Base-by-base conservation (phyloP, 2,113 vertebrate genomes). In the Elephantulus edwardii region DNA sequence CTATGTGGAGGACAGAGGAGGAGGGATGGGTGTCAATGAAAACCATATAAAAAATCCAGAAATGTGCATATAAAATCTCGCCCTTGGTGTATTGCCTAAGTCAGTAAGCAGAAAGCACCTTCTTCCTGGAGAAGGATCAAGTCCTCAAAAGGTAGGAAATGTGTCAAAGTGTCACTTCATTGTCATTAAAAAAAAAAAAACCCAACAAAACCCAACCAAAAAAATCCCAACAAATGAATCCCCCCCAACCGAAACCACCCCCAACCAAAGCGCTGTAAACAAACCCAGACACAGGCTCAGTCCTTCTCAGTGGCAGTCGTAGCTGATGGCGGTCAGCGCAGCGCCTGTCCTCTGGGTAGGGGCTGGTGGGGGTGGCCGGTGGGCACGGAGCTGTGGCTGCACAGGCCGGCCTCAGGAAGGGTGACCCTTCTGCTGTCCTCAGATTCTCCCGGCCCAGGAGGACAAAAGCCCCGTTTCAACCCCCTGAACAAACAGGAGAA, bases 1-100 rank as follows among this genome's bases (percentile, higher is more conserved):
- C 83, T 90, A 46, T 1, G 13, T n/a, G 20, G 50, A 33, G 14
- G 66, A 38, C 35, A 68, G 66, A 66, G 81, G 64, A 83, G 79
- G 86, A 90, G 46, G 83, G 74, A 86, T 79, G 87, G 52, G 93
- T 86, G 66, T 95, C 79, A 96, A 72, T 96, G 96, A 95, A 95
- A 91, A 97, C 95, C 89, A 91, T 97, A 97, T 79, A 94, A 96
- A 97, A 97, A 58, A 22, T 93, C 96, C 96, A 96, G 96, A 96
- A 97, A 97, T 96, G 94, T 97, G 97, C 97, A 96, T 96, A 97
- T 96, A 97, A 96, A 89, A 97, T 93, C 95, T 93, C 95, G 97
- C 95, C 95, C 97, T 96, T 96, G 96, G 94, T 95, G 93, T 92
- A 96, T 92, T 96, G 96, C 97, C 96, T 96, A 96, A 96, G 90